Percentiles rank a stretch among this genome's conserved stretches.
phyloP scores from a whole-genome alignment of 2,113 vertebrate genomes.

The Pangasianodon gigas region DNA sequence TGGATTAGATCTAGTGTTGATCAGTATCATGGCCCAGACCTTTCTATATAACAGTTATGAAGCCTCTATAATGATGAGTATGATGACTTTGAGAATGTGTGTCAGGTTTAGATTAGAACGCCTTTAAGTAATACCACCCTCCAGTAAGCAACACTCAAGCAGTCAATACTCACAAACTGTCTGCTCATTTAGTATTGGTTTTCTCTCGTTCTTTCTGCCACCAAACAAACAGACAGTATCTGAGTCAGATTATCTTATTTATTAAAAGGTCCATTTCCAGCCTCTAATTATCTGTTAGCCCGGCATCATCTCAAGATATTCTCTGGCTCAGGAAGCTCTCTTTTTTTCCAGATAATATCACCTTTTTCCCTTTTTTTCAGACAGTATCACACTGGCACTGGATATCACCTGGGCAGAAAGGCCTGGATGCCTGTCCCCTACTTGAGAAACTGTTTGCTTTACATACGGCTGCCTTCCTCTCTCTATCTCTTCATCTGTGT shows the following conservation, averaged over 20 bases:
- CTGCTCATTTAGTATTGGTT: background rate
- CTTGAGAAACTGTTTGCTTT: background rate
- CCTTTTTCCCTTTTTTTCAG: no score
- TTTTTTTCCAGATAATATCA: background rate
- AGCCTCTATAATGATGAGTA: background rate
- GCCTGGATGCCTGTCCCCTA: background rate
- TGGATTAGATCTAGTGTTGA: background rate
- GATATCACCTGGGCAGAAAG: background rate
- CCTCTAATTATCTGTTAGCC: background rate
- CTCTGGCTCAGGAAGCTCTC: background rate
- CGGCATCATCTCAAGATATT: background rate
- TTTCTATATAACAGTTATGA: background rate
- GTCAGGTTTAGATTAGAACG: background rate
- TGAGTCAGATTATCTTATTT: background rate
- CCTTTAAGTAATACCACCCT: background rate
- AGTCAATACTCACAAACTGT: background rate
- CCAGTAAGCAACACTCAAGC: background rate
- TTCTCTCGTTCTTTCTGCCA: background rate
- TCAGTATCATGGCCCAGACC: background rate
- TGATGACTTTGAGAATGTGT: background rate
- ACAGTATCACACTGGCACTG: background rate
- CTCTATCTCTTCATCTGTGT: background rate
- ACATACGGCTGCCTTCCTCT: background rate
- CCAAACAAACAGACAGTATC: background rate
- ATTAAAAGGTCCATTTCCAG: background rate